Percentiles rank a stretch among this genome's conserved stretches.
Evolutionary conservation across 2,797 vertebrate genomes (phyloP).

Genomic region (Meriones psammophilus): DNA sequence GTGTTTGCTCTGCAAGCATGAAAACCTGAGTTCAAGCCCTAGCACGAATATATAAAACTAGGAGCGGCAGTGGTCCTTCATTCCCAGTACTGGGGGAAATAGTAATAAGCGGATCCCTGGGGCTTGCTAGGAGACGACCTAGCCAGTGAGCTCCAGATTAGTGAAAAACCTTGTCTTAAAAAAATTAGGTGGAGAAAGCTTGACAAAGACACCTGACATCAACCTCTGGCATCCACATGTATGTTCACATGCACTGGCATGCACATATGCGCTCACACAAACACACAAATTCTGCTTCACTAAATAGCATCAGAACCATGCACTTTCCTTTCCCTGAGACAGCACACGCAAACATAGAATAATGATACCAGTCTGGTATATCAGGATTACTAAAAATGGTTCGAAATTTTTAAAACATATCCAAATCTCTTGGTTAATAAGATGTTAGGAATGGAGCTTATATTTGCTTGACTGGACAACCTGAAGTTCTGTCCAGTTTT

Average conservation of each 20-base stretch:
- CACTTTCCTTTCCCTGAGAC: neutral
- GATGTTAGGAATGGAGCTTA: neutral
- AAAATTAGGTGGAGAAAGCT: too few relatives aligned
- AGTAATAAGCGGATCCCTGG: neutral
- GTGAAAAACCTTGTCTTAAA: neutral
- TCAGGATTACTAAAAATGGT: neutral
- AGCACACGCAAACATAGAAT: neutral
- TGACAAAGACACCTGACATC: neutral
- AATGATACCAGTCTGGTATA: neutral
- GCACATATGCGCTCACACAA: neutral
- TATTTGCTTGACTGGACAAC: neutral
- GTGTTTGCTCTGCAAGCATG: neutral
- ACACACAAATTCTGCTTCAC: neutral
- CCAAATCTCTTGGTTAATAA: neutral
- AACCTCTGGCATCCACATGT: neutral
- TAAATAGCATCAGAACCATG: neutral
- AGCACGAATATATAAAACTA: neutral
- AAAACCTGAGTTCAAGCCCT: neutral
- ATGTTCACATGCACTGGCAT: neutral
- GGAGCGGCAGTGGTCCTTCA: neutral
- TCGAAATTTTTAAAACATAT: neutral
- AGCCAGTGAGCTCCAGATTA: neutral
- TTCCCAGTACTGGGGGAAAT: too few relatives aligned
- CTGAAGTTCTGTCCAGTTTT: slow-evolving; percentile 30
- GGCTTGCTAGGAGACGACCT: neutral